Evolutionary conservation across 2,113 vertebrate species (phyloP).

Genomic region (Epinephelus moara): DNA sequence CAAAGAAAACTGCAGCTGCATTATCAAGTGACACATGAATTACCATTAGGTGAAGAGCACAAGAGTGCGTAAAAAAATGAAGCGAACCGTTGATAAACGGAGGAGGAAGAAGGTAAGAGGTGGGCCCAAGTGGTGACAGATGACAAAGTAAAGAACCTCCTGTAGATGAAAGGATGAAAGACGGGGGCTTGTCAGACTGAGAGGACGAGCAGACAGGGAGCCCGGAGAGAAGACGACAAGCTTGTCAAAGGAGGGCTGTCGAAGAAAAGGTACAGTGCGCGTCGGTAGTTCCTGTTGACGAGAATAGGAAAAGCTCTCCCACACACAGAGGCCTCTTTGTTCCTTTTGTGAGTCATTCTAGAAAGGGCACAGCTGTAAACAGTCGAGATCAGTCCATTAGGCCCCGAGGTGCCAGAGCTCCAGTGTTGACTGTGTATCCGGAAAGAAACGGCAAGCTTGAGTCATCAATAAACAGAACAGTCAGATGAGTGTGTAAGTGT

Average conservation of each 20-base stretch:
- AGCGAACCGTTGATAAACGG: not conserved
- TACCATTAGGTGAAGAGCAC: not conserved
- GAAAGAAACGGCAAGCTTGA: conserved; percentile 79
- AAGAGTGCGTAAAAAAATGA: not conserved
- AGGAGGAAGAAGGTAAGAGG: conserved; percentile 12
- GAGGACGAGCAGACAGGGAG: conserved; percentile 9
- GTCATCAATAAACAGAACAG: conserved; percentile 80
- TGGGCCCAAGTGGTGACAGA: conserved; percentile 4
- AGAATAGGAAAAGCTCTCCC: conserved; percentile 71
- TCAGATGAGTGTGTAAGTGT: conserved; percentile 69
- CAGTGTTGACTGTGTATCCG: conserved; percentile 78
- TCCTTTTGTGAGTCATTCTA: conserved; percentile 79
- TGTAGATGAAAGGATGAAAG: conserved; percentile 31
- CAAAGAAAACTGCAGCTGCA: not conserved
- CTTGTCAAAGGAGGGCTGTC: conserved; percentile 32
- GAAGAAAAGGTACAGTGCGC: conserved; percentile 57
- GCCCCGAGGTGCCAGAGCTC: conserved; percentile 76
- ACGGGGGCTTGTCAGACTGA: not conserved
- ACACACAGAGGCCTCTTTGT: conserved; percentile 77
- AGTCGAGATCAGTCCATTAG: conserved; percentile 82
- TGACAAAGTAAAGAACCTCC: conserved; percentile 34
- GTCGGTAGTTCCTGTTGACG: conserved; percentile 67
- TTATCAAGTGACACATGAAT: not conserved
- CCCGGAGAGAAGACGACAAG: conserved; percentile 9
- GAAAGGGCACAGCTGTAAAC: conserved; percentile 80